These are phyloP conservation scores for Lacanobia oleracea DNA, from an alignment of 2,888 invertebrate species.

Conservation along the genomic window DNA sequence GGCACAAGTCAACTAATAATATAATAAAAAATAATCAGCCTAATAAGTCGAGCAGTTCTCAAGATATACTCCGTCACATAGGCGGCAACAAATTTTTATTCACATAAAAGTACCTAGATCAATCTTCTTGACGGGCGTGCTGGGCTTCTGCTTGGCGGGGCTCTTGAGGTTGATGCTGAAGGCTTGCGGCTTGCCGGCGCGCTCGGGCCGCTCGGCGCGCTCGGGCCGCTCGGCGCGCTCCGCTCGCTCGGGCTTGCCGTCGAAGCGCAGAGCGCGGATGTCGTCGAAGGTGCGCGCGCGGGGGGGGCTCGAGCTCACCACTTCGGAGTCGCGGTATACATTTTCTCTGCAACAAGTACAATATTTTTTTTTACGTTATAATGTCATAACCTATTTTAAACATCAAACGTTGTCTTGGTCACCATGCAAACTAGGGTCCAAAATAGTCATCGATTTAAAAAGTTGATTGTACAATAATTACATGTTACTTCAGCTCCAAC, in stretches of 20 bases:
- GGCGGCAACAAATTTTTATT: no score
- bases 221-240: conserved; percentile 28
- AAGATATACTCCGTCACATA: no score
- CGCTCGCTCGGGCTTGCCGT: conserved; percentile 7
- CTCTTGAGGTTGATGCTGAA: conserved; percentile 82
- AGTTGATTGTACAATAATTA: no score
- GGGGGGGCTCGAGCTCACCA: conserved; percentile 77
- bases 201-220: conserved; percentile 40
- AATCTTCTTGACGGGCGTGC: conserved; percentile 88
- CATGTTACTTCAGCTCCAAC: no score
- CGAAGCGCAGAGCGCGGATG: not conserved
- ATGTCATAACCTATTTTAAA: no score
- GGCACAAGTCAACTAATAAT: no score
- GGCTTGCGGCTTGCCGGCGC: conserved; percentile 52
- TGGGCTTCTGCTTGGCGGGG: conserved; percentile 78
- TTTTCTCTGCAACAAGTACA: conserved; percentile 79
- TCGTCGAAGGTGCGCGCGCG: conserved; percentile 66
- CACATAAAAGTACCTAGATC: conserved; percentile 83
- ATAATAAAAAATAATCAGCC: no score
- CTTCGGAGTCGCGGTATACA: conserved; percentile 89
- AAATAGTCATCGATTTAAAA: no score
- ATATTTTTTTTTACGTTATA: no score
- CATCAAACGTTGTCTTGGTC: no score
- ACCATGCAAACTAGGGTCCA: no score
- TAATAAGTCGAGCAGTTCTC: no score